Percentiles rank a stretch among this genome's conserved stretches.
Evolutionary conservation across 2,113 vertebrate species (phyloP).

Genomic region (Lontra canadensis): DNA sequence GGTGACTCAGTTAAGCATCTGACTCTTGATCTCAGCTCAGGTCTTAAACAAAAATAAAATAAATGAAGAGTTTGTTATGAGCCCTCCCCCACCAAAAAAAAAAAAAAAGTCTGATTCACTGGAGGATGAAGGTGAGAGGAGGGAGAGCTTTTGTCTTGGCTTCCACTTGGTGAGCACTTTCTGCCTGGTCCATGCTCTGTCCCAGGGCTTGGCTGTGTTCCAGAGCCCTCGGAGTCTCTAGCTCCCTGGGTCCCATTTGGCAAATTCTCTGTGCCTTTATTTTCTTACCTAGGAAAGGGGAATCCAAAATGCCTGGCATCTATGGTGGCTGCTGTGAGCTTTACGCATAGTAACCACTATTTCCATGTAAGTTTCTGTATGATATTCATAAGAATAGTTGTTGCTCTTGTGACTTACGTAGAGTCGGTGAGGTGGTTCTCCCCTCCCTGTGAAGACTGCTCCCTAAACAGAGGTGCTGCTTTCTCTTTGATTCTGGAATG

Average conservation of each 20-base stretch:
- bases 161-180: not conserved
- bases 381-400: not conserved
- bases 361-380: not conserved
- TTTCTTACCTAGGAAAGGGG: not conserved
- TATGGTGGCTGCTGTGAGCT: not conserved
- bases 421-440: accelerated
- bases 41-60: not conserved
- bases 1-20: not conserved
- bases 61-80: not conserved
- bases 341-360: not conserved
- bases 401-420: not conserved
- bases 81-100: not conserved
- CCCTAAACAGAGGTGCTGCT: not conserved
- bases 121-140: accelerated
- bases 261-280: not conserved
- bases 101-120: not conserved
- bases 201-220: accelerated
- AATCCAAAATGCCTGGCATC: no score
- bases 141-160: not conserved
- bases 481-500: not conserved
- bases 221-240: no score
- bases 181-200: not conserved
- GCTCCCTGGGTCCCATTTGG: no score
- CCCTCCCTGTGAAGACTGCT: not conserved
- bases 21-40: not conserved